phyloP scores from a whole-genome alignment of 2,113 vertebrate species.

The Siniperca chuatsi region DNA sequence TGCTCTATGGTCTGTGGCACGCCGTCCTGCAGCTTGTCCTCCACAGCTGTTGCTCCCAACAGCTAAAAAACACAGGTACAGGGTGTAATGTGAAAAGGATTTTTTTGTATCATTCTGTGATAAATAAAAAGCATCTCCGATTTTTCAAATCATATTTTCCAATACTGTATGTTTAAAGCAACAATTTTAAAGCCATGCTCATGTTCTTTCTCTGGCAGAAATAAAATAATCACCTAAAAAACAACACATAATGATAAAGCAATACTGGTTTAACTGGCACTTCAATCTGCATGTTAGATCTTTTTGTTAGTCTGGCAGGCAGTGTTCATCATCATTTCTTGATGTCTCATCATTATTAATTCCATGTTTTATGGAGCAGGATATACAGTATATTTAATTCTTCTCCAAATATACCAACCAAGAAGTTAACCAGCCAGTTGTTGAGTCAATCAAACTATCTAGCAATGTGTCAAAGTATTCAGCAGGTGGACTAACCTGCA shows the following conservation, averaged over 20 bases:
- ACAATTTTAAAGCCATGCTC: background rate
- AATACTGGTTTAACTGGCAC: background rate
- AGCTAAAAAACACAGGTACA: slow-evolving; percentile 79
- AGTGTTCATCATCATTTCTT: background rate
- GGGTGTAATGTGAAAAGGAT: background rate
- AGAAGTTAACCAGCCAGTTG: background rate
- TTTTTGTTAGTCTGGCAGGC: background rate
- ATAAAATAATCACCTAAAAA: background rate
- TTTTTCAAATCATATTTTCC: background rate
- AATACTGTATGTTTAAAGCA: background rate
- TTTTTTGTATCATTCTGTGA: background rate
- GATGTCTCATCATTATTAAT: background rate
- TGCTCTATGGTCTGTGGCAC: slow-evolving; percentile 93
- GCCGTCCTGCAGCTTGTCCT: slow-evolving; percentile 96
- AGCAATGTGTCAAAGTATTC: background rate
- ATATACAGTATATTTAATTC: background rate
- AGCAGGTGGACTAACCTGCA: slow-evolving; percentile 83
- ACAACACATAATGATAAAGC: background rate
- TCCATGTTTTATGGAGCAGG: background rate
- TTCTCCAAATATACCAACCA: background rate
- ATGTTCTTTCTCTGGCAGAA: background rate
- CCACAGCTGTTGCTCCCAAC: slow-evolving; percentile 92
- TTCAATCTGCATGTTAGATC: background rate
- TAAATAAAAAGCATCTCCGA: background rate
- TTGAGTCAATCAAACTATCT: background rate